Conservation (phyloP, 2,888 invertebrate genomes). For the Eupithecia centaureata region DNA sequence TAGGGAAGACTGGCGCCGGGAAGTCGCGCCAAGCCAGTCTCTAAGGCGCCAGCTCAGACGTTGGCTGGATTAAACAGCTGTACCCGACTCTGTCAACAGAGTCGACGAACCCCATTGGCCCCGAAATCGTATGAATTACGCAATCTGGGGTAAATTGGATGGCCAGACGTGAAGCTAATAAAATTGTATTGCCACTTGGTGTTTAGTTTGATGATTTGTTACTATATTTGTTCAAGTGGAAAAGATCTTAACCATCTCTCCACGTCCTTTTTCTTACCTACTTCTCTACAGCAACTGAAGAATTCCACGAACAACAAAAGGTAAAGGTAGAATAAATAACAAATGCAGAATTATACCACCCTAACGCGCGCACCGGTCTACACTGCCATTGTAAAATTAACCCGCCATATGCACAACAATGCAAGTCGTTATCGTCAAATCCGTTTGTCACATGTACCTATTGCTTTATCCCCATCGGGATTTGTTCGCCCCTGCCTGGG, state of each 20-base stretch:
- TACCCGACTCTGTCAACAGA: conserved; percentile 50
- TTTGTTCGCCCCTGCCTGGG: conserved; percentile 46
- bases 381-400: conserved; percentile 47
- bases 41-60: conserved; percentile 62
- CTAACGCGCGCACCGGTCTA: conserved; percentile 22
- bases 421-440: conserved; percentile 38
- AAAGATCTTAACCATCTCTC: neutral
- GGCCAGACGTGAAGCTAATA: conserved; percentile 27
- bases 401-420: conserved; percentile 54
- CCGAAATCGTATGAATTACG: conserved; percentile 41
- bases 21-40: conserved; percentile 66
- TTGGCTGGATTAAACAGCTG: conserved; percentile 57
- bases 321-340: neutral
- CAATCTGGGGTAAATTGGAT: conserved; percentile 31
- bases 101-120: conserved; percentile 54
- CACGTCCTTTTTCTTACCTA: neutral
- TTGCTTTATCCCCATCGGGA: conserved; percentile 57
- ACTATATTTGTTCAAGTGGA: neutral
- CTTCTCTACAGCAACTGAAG: neutral
- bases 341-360: neutral
- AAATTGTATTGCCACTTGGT: conserved; percentile 24
- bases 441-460: conserved; percentile 31
- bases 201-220: conserved; percentile 20
- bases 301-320: neutral
- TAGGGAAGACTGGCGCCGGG: conserved; percentile 58